phyloP scores from a whole-genome alignment of 2,888 invertebrate species.

The Lasius fuliginosus region DNA sequence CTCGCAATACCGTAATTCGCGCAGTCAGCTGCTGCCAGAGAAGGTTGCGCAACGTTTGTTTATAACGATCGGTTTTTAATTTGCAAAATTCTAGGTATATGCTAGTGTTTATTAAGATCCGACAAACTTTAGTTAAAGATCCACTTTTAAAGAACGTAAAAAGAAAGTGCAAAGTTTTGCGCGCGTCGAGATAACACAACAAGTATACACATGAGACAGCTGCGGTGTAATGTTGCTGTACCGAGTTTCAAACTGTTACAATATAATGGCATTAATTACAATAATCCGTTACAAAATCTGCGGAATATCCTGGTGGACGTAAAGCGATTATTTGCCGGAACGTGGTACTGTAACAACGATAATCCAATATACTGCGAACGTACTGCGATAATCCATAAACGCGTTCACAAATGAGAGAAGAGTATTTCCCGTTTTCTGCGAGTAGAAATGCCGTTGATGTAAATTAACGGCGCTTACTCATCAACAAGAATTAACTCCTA shows the following conservation, averaged over 20 bases:
- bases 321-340: slow-evolving; percentile 50
- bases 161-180: slow-evolving; percentile 30
- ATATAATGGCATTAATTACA: slow-evolving; percentile 54
- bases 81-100: slow-evolving; percentile 3
- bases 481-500: slow-evolving; percentile 11
- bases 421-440: slow-evolving; percentile 13
- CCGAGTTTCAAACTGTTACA: slow-evolving; percentile 49
- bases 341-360: slow-evolving; percentile 32
- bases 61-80: not conserved
- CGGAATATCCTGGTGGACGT: slow-evolving; percentile 44
- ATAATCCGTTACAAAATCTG: slow-evolving; percentile 52
- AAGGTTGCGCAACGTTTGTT: not conserved
- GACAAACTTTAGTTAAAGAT: not conserved
- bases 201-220: slow-evolving; percentile 37
- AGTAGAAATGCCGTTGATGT: not conserved
- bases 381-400: slow-evolving; percentile 34
- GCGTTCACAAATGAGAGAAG: slow-evolving; percentile 3
- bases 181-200: slow-evolving; percentile 15
- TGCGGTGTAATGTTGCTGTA: slow-evolving; percentile 37
- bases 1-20: not conserved
- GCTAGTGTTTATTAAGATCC: slow-evolving; percentile 13
- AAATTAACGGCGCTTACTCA: not conserved
- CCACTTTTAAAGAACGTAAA: slow-evolving; percentile 1
- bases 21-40: not conserved
- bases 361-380: slow-evolving; percentile 44